These are phyloP conservation scores for Achatina immaculata DNA, from an alignment of 1,140 invertebrate genomes.

Conservation along the genomic window DNA sequence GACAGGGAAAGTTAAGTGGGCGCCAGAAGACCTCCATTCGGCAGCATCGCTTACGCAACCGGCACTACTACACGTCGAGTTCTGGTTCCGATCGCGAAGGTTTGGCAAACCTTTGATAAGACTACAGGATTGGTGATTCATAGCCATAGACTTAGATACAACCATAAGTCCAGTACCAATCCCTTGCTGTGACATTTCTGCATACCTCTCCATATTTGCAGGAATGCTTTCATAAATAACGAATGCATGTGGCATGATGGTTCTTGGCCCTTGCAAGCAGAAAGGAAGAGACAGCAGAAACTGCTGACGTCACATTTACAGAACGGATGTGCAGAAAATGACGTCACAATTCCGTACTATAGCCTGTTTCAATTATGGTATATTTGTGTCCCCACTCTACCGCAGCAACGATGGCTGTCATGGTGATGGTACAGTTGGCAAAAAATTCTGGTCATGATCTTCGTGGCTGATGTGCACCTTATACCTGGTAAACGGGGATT, in stretches of 20 bases:
- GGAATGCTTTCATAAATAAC: conserved; percentile 22
- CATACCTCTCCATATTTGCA: conserved; percentile 4
- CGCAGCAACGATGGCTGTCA: no score
- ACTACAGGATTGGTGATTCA: neutral
- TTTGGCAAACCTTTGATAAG: neutral
- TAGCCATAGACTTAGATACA: neutral
- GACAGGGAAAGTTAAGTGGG: neutral
- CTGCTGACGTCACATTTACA: neutral
- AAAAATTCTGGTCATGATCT: neutral
- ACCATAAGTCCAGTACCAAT: conserved; percentile 14
- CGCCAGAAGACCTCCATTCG: neutral
- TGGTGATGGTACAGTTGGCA: neutral
- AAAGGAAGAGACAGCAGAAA: conserved; percentile 14
- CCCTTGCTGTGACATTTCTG: conserved; percentile 20
- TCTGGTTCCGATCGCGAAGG: conserved; percentile 19
- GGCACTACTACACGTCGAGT: neutral
- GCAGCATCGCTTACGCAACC: neutral
- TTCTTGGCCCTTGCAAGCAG: conserved; percentile 16
- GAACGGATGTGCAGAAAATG: neutral
- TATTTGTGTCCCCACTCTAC: no score
- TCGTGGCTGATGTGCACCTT: no score
- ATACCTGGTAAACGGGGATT: no score
- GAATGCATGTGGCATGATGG: conserved; percentile 29
- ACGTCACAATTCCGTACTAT: neutral
- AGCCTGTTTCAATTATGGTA: conserved; percentile 26